These are phyloP conservation scores for Passer montanus DNA, from an alignment of 2,113 vertebrate genomes.

Conservation along the genomic window DNA sequence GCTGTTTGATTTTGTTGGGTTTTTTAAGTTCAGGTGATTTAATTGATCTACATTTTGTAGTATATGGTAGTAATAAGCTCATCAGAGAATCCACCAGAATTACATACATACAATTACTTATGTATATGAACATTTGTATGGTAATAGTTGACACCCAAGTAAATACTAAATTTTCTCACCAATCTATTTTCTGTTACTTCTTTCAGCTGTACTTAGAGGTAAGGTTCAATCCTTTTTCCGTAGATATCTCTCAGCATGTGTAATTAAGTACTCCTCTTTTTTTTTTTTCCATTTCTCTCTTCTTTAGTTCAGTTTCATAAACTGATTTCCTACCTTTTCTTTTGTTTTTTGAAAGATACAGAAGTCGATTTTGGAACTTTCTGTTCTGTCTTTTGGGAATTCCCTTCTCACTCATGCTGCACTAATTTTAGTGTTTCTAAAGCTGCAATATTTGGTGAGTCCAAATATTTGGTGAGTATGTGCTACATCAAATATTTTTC, in stretches of 20 bases:
- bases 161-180: background rate
- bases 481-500: background rate
- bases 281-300: background rate
- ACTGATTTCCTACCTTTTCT: background rate
- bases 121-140: background rate
- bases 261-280: background rate
- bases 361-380: background rate
- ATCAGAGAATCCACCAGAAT: background rate
- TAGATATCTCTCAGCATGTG: background rate
- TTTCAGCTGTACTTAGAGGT: background rate
- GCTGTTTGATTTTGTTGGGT: background rate
- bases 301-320: background rate
- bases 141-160: background rate
- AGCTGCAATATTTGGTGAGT: background rate
- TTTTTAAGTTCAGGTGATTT: background rate
- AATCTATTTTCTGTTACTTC: background rate
- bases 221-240: background rate
- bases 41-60: background rate
- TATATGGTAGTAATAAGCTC: background rate
- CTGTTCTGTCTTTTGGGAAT: background rate
- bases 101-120: background rate
- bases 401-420: background rate
- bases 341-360: background rate
- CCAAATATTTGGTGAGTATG: background rate
- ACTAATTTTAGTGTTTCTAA: background rate